Conservation (phyloP, 2,113 vertebrate genomes). For the Calyptommatus sinebrachiatus region DNA sequence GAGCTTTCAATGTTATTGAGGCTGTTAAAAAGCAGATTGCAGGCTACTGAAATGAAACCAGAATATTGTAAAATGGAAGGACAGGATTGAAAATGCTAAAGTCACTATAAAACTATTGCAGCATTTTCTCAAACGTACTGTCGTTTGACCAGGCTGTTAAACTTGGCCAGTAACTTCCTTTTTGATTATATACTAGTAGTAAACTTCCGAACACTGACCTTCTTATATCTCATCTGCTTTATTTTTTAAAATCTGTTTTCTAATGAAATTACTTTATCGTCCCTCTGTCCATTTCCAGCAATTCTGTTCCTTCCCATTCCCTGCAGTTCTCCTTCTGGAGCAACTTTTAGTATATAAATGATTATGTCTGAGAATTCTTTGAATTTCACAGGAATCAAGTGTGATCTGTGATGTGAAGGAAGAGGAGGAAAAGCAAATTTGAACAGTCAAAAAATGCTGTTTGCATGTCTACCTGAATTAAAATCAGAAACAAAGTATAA, state of each 20-base stretch:
- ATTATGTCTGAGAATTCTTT: not conserved
- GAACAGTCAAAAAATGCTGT: not conserved
- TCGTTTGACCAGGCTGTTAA: slow-evolving; percentile 7
- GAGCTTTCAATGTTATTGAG: not conserved
- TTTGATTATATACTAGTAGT: not conserved
- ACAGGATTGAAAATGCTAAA: not conserved
- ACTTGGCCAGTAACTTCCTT: slow-evolving; percentile 1
- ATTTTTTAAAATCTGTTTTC: not conserved
- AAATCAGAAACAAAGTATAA: slow-evolving; percentile 22
- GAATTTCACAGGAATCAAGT: not conserved
- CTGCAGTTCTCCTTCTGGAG: not conserved
- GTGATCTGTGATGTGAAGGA: slow-evolving; percentile 7
- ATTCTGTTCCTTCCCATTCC: not conserved
- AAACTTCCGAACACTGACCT: not conserved
- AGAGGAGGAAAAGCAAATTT: not conserved
- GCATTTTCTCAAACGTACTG: not conserved
- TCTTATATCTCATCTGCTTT: not conserved
- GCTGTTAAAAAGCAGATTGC: slow-evolving; percentile 2
- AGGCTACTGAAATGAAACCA: not conserved
- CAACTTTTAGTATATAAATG: not conserved
- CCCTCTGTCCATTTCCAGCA: not conserved
- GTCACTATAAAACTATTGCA: not conserved
- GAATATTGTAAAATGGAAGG: slow-evolving; percentile 1
- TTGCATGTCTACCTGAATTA: slow-evolving; percentile 22
- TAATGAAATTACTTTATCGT: not conserved